Evolutionary conservation across 2,888 invertebrate genomes (phyloP).

Genomic region (Drosophila prolongata): DNA sequence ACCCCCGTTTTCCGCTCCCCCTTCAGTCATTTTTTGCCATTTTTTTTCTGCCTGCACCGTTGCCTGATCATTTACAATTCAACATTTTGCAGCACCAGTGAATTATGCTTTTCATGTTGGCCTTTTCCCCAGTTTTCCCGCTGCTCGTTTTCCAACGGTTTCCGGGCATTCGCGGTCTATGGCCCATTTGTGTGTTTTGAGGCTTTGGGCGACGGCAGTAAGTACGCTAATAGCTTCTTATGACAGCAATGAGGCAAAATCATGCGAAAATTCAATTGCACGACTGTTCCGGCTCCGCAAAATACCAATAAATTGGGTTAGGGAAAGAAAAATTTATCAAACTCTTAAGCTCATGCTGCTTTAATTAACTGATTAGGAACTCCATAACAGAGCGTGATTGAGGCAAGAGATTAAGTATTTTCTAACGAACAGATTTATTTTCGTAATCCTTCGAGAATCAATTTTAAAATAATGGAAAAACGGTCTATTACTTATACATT

Average conservation of each 20-base stretch:
- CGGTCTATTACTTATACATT: background rate
- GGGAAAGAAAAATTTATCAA: background rate
- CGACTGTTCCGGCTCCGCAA: conserved; percentile 4
- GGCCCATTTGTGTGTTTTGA: conserved; percentile 32
- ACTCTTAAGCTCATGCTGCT: too few relatives aligned
- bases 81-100: conserved; percentile 65
- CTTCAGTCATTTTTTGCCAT: conserved; percentile 17
- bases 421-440: background rate
- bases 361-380: background rate
- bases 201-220: conserved; percentile 41
- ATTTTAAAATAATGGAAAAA: background rate
- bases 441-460: background rate
- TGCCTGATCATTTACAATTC: conserved; percentile 74
- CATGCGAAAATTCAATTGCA: conserved; percentile 46
- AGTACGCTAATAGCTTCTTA: conserved; percentile 71
- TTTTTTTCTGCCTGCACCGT: conserved; percentile 37
- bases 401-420: background rate
- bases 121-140: conserved; percentile 31
- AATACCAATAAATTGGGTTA: background rate
- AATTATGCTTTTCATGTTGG: conserved; percentile 72
- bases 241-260: conserved; percentile 55
- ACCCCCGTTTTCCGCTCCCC: conserved; percentile 2
- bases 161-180: conserved; percentile 26
- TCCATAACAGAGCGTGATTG: background rate
- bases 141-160: conserved; percentile 12